Conservation (phyloP, 1,140 invertebrate species). For the Dendrolimus punctatus region DNA sequence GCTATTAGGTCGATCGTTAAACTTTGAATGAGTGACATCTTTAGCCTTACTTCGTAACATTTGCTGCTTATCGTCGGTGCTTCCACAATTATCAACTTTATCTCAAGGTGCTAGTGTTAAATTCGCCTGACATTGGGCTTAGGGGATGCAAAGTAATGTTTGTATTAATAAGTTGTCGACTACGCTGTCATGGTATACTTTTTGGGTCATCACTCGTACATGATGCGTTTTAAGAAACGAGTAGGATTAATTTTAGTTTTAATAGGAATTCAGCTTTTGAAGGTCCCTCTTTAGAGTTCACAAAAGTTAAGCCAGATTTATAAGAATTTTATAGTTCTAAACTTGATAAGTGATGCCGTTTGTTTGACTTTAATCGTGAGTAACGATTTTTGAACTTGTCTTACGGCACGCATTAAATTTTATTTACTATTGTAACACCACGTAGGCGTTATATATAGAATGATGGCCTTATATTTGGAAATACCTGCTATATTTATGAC, state of each 20-base stretch:
- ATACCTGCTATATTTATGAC: too few relatives aligned
- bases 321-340: conserved; percentile 15
- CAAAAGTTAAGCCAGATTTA: conserved; percentile 12
- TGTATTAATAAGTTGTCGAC: conserved; percentile 50
- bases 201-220: conserved; percentile 54
- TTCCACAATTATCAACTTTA: conserved; percentile 13
- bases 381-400: too few relatives aligned
- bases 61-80: conserved; percentile 1
- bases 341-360: conserved; percentile 6
- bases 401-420: too few relatives aligned
- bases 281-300: conserved; percentile 24
- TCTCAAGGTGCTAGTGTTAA: conserved; percentile 6
- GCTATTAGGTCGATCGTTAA: conserved; percentile 68
- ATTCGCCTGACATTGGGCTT: conserved; percentile 3
- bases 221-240: conserved; percentile 53
- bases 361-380: neutral
- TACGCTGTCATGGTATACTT: conserved; percentile 44
- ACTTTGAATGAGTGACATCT: conserved; percentile 69
- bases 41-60: conserved; percentile 34
- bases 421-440: too few relatives aligned
- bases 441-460: too few relatives aligned
- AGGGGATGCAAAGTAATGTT: conserved; percentile 17
- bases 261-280: conserved; percentile 40
- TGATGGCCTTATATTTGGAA: too few relatives aligned
- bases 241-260: conserved; percentile 49